Conservation (phyloP, 2,113 vertebrate species). For the Xenopus borealis region DNA sequence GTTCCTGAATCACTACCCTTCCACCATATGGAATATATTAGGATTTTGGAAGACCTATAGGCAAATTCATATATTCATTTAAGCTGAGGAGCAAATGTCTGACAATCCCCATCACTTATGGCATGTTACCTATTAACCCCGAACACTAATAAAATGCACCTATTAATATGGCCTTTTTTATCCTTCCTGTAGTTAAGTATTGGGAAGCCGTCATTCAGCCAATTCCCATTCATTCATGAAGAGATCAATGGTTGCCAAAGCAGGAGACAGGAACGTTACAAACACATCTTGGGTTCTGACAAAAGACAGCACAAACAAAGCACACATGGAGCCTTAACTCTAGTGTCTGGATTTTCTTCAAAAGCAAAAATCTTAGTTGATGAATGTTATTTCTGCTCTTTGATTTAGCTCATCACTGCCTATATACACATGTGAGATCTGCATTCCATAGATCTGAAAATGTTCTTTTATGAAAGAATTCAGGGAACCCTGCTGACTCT, state of each 20-base stretch:
- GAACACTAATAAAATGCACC: neutral
- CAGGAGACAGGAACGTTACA: neutral
- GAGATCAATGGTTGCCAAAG: neutral
- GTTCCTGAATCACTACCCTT: too few species aligned
- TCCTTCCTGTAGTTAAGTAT: too few species aligned
- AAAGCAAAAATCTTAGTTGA: neutral
- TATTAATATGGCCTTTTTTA: neutral
- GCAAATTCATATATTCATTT: too few species aligned
- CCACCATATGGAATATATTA: too few species aligned
- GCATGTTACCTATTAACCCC: neutral
- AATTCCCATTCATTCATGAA: constrained; percentile 4
- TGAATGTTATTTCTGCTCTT: too few species aligned
- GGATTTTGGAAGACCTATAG: too few species aligned
- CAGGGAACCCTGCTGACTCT: neutral
- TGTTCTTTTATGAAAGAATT: neutral
- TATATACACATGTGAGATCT: neutral
- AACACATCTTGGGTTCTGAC: constrained; percentile 6
- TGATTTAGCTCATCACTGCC: too few species aligned
- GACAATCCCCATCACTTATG: too few species aligned
- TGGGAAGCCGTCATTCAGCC: too few species aligned
- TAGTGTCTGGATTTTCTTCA: neutral
- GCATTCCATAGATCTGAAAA: neutral
- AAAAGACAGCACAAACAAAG: constrained; percentile 11
- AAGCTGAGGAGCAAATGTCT: too few species aligned
- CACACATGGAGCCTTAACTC: neutral